Base-by-base conservation (phyloP, 2,888 invertebrate genomes). In the Leptogaster cylindrica region DNA sequence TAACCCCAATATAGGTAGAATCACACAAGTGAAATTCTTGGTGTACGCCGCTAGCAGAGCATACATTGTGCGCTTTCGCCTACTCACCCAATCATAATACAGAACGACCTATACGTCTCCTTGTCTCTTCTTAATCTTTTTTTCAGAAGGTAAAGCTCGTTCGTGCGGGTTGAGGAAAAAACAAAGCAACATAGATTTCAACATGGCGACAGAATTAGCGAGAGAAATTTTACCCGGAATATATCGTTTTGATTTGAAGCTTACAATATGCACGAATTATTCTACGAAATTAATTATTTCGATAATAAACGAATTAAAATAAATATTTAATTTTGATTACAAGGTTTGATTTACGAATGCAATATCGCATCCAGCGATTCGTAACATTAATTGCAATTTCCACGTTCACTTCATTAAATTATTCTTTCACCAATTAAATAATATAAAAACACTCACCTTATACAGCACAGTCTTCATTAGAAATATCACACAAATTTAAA, bases 401-500 rank as follows among this genome's bases (percentile, higher is more conserved):
- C n/a, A n/a, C n/a, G n/a, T n/a, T n/a, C n/a, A n/a, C n/a, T n/a
- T n/a, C n/a, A n/a, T n/a, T n/a, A n/a, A n/a, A n/a, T n/a, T n/a
- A n/a, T n/a, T n/a, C n/a, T n/a, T n/a, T n/a, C n/a, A n/a, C n/a
- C n/a, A n/a, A n/a, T n/a, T n/a, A n/a, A n/a, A n/a, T n/a, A n/a
- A n/a, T n/a, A n/a, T n/a, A n/a, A 44, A 48, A 31, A 10, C 63
- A 66, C 68, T 70, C 63, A 69, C 69, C 68, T 69, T 68, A 63
- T 52, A 64, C 66, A 71, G 72, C 70, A 71, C 72, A 71, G 72
- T 72, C 71, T 72, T 71, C 69, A 71, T 71, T 67, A 68, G n/a
- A 61, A 69, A 70, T 72, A 72, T 72, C 72, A 72, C n/a, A n/a
- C 72, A 72, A 72, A 68, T 66, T 67, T 70, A 65, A 68, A 64